Percentiles rank a stretch among this genome's conserved stretches.
These are phyloP conservation scores for Euspilapteryx auroguttella DNA, from an alignment of 2,888 invertebrate species.

Conservation along the genomic window DNA sequence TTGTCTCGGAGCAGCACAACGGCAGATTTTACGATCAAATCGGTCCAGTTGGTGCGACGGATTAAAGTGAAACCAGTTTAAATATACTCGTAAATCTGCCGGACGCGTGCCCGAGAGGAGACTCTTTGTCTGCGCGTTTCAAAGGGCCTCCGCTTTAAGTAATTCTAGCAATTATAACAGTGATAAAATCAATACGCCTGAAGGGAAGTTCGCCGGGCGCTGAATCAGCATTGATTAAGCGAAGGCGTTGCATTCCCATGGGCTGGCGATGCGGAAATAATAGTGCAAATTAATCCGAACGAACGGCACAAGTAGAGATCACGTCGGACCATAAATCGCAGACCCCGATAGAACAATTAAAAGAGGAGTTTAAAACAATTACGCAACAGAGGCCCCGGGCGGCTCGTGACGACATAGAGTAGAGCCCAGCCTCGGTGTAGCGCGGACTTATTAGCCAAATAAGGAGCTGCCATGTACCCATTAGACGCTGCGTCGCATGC, in stretches of 20 bases:
- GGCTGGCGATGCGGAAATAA: conserved; percentile 45
- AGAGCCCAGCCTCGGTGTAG: conserved; percentile 13
- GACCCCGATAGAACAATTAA: conserved; percentile 59
- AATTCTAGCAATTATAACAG: not conserved
- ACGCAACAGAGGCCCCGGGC: conserved; percentile 48
- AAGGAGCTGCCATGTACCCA: too few relatives aligned
- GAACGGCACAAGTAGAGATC: conserved; percentile 42
- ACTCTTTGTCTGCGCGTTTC: conserved; percentile 21
- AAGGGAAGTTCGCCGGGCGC: not conserved
- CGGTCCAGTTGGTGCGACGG: conserved; percentile 31
- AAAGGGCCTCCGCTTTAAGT: not conserved
- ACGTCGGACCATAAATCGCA: conserved; percentile 53
- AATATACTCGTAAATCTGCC: conserved; percentile 52
- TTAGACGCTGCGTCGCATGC: too few relatives aligned
- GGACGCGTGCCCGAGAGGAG: conserved; percentile 42
- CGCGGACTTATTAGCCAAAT: not conserved
- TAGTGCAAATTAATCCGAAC: conserved; percentile 47
- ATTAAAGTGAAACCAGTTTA: conserved; percentile 54
- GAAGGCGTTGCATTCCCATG: conserved; percentile 44
- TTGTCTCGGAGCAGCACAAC: conserved; percentile 46
- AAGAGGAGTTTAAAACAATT: conserved; percentile 60
- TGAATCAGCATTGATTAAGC: conserved; percentile 26
- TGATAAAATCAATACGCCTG: not conserved
- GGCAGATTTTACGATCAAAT: conserved; percentile 53
- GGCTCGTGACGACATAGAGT: conserved; percentile 28